Base-by-base conservation (phyloP, 2,888 invertebrate species). In the Tachina lurida region DNA sequence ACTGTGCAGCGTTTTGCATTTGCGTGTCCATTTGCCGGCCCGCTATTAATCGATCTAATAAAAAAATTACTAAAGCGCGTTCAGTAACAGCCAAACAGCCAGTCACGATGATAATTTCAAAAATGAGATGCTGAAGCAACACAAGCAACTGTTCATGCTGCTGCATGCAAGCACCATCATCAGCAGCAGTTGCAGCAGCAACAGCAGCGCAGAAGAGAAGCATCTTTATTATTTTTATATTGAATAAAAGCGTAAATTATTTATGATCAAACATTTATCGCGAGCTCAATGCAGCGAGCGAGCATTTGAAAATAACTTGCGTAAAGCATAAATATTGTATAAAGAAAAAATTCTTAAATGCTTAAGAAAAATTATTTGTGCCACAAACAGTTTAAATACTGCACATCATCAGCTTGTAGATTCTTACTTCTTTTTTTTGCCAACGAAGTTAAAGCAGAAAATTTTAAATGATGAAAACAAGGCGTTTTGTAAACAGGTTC, bases 361-460 rank as follows among this genome's bases (percentile, higher is more conserved):
- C 67, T 74, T 74, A 60, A 65, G 73, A 74, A 74, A 67, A 74
- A 67, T 73, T 67, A 67, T 80, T 80, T 80, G 73, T 74, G 80
- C 49, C 73, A 78, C 70, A 74, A 67, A 67, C 65, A 73, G 56
- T 58, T 73, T 71, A 43, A 67, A 52, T 13, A 47, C 10, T 39
- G 10, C 62, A 70, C 60, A 31, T 12, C 41, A 8, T 22, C 41
- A 58, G 58, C 15, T 45, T 43, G 58, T n/a, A 10, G 41, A 5
- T 31, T 31, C 31, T 31, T 31, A 7, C 31, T 31, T 31, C 1
- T 31, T 31, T 31, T 7, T 5, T 31, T 31, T 31, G 0, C 0
- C 31, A 31, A 31, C 31, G 31, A 31, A 31, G 31, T 60, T 17
- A 39, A 47, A 60, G 60, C 19, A 43, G 19, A 68, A 68, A 31